Conservation (phyloP, 2,888 invertebrate species). For the Calameuta filiformis region DNA sequence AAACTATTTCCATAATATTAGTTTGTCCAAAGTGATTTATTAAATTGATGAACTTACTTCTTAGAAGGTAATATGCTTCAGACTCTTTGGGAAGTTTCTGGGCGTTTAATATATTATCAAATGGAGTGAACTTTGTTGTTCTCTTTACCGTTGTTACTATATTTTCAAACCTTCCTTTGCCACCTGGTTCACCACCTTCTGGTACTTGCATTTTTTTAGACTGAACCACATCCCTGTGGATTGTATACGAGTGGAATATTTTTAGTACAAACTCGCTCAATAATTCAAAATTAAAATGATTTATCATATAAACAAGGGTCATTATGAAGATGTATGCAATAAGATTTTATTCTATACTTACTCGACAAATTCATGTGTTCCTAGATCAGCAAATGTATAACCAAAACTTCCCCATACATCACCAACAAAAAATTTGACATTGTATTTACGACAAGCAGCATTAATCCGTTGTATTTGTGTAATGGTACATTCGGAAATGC, state of each 20-base stretch:
- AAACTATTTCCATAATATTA: constrained; percentile 12
- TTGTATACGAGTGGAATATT: not conserved
- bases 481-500: constrained; percentile 80
- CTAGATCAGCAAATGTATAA: constrained; percentile 89
- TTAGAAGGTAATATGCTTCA: constrained; percentile 78
- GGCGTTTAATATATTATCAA: constrained; percentile 76
- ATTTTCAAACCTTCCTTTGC: constrained; percentile 67
- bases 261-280: not conserved
- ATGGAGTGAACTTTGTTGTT: constrained; percentile 74
- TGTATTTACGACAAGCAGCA: constrained; percentile 77
- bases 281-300: constrained; percentile 14
- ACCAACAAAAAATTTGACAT: constrained; percentile 87
- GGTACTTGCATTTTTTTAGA: constrained; percentile 68
- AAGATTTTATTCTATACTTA: constrained; percentile 65
- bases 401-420: constrained; percentile 96
- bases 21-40: constrained; percentile 11
- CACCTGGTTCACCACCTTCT: constrained; percentile 68
- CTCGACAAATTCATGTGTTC: constrained; percentile 84
- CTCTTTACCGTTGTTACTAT: constrained; percentile 75
- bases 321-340: not conserved
- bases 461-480: constrained; percentile 81
- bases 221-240: constrained; percentile 68
- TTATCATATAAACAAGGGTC: not conserved
- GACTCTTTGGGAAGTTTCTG: constrained; percentile 51
- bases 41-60: constrained; percentile 66